Conservation (phyloP, 2,888 invertebrate genomes). For the Drosophila recens region DNA sequence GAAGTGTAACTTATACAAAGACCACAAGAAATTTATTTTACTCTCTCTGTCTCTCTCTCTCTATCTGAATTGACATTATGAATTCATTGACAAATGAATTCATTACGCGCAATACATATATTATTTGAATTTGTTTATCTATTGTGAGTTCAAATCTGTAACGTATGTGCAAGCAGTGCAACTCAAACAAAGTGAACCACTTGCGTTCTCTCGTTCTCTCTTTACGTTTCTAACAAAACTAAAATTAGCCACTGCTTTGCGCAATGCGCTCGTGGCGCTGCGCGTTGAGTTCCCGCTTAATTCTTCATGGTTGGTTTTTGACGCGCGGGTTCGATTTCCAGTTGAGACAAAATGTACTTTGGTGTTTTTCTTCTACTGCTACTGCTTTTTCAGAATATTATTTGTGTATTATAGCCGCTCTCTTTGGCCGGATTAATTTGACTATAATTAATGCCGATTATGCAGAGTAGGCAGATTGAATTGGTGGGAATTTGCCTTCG, state of each 20-base stretch:
- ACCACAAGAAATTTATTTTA: not conserved
- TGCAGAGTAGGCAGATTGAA: conserved; percentile 80
- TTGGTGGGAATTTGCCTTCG: conserved; percentile 82
- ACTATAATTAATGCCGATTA: conserved; percentile 73
- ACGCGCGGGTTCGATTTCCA: conserved; percentile 19
- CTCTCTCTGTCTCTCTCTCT: not conserved
- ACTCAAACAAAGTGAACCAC: not conserved
- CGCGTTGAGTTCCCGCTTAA: not conserved
- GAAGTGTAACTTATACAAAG: not conserved
- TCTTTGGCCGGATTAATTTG: conserved; percentile 82
- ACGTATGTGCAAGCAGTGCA: conserved; percentile 22
- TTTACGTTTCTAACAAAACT: conserved; percentile 13
- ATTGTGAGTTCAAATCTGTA: not conserved
- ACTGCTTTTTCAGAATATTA: not conserved
- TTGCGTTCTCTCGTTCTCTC: not conserved
- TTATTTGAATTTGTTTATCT: not conserved
- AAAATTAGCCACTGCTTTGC: accelerated
- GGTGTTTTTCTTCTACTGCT: not conserved
- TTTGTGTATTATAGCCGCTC: conserved; percentile 63
- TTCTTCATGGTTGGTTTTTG: not conserved
- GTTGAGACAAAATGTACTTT: not conserved
- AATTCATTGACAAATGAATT: not conserved
- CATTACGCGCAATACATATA: not conserved
- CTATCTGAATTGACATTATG: too few relatives aligned
- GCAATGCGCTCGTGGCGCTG: conserved; percentile 18